phyloP scores from a whole-genome alignment of 2,113 vertebrate genomes.

The Malaclemys terrapin region DNA sequence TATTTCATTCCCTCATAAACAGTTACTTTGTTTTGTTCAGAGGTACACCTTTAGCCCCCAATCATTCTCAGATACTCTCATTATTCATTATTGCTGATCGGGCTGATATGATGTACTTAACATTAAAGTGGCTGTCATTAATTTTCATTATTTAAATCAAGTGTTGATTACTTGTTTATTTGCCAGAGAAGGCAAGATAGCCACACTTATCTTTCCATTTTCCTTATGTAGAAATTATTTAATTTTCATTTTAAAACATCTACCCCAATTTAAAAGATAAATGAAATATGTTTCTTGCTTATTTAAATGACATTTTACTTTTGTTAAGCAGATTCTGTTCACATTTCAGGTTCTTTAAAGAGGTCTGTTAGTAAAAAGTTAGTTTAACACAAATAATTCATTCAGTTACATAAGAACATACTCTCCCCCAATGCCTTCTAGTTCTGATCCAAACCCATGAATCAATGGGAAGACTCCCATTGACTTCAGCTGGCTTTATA shows the following conservation, averaged over 20 bases:
- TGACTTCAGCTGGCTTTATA: neutral
- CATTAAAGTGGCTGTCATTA: neutral
- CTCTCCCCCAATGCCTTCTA: neutral
- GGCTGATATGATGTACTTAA: neutral
- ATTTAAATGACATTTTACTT: neutral
- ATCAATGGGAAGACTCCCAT: neutral
- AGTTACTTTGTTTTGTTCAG: neutral
- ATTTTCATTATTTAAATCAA: neutral
- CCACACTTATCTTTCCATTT: neutral
- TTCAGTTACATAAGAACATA: neutral
- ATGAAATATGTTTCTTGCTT: conserved; percentile 17
- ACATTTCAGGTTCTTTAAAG: neutral
- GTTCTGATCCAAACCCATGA: neutral
- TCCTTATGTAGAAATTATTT: neutral
- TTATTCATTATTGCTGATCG: neutral
- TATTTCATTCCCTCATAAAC: neutral
- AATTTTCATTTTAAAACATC: neutral
- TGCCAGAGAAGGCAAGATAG: neutral
- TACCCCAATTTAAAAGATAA: neutral
- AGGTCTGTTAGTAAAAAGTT: neutral
- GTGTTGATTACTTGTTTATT: neutral
- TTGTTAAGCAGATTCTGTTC: conserved; percentile 1
- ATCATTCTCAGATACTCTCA: neutral
- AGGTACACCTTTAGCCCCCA: neutral
- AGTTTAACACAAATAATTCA: neutral